A percentile compares a stretch with the other conserved stretches of the same genome.
phyloP scores from a whole-genome alignment of 2,797 vertebrate species.

The Hyperoplus immaculatus region DNA sequence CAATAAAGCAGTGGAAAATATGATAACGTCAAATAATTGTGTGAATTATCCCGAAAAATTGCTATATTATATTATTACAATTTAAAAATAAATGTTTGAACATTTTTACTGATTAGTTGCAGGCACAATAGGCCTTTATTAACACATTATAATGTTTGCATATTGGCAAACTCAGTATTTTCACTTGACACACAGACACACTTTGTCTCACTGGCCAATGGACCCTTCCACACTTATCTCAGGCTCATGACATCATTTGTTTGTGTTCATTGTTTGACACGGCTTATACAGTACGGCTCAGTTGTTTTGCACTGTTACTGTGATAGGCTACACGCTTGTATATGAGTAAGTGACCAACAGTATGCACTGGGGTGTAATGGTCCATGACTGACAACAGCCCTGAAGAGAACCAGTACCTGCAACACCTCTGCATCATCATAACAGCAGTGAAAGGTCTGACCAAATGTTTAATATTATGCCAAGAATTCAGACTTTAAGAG shows the following conservation, averaged over 20 bases:
- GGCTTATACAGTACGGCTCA: slow-evolving; percentile 36
- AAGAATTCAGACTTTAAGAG: slow-evolving; percentile 62
- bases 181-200: slow-evolving; percentile 18
- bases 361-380: slow-evolving; percentile 16
- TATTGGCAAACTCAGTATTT: slow-evolving; percentile 33
- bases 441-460: slow-evolving; percentile 30
- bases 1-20: slow-evolving; percentile 46
- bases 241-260: slow-evolving; percentile 38
- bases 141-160: slow-evolving; percentile 43
- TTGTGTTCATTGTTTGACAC: slow-evolving; percentile 33
- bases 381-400: slow-evolving; percentile 27
- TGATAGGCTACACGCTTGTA: slow-evolving; percentile 18
- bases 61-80: slow-evolving; percentile 44
- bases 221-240: slow-evolving; percentile 28
- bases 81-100: slow-evolving; percentile 40
- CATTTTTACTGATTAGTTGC: slow-evolving; percentile 55
- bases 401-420: slow-evolving; percentile 60
- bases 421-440: slow-evolving; percentile 35
- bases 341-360: slow-evolving; percentile 21
- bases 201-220: slow-evolving; percentile 37
- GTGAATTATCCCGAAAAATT: slow-evolving; percentile 41
- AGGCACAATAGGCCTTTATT: slow-evolving; percentile 41
- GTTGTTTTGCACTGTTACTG: slow-evolving; percentile 40
- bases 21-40: slow-evolving; percentile 36
- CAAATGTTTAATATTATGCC: slow-evolving; percentile 35